These are phyloP conservation scores for Pardalotus punctatus DNA, from an alignment of 2,113 vertebrate genomes.

Conservation along the genomic window DNA sequence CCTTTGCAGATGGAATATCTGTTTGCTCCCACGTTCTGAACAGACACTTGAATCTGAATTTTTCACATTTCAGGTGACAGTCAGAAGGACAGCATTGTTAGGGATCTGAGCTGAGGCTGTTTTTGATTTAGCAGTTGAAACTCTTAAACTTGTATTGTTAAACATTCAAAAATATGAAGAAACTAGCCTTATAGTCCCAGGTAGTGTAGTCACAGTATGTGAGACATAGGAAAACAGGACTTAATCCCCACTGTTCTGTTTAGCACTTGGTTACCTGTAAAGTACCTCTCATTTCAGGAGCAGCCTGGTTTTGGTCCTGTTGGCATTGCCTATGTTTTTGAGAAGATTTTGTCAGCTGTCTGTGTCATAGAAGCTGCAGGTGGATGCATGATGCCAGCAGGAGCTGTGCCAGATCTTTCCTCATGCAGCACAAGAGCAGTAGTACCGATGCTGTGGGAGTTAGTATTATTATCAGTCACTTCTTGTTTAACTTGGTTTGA, in stretches of 20 bases:
- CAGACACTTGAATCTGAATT: neutral
- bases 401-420: neutral
- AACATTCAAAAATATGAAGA: neutral
- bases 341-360: neutral
- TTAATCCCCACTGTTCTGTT: neutral
- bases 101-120: neutral
- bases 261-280: neutral
- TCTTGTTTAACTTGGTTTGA: neutral
- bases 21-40: neutral
- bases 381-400: neutral
- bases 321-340: neutral
- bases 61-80: neutral
- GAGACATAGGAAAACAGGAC: neutral
- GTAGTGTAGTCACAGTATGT: neutral
- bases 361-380: neutral
- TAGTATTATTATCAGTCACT: slow-evolving; percentile 18
- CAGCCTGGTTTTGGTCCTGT: neutral
- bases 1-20: neutral
- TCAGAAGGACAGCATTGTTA: neutral
- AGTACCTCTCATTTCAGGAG: neutral
- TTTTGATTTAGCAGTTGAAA: neutral
- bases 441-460: neutral
- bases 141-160: neutral
- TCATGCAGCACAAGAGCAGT: neutral
- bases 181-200: neutral